phyloP scores from a whole-genome alignment of 37 sponge, comb jelly and placozoan genomes.

The Cladorhizidae sp. region DNA sequence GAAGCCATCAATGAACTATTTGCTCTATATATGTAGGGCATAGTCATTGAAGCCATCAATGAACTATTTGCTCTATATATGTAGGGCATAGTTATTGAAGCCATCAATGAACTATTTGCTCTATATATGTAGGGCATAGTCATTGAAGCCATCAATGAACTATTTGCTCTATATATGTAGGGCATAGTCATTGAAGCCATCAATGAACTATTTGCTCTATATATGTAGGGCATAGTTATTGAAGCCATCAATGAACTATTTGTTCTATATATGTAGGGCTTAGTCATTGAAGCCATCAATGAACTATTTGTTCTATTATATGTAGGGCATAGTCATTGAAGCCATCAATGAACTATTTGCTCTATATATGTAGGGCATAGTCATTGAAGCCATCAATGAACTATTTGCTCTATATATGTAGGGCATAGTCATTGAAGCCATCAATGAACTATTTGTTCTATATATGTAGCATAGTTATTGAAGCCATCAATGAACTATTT shows the following conservation, averaged over 20 bases:
- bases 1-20: conserved; percentile 77
- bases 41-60: conserved; percentile 66
- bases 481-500: conserved; percentile 72
- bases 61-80: conserved; percentile 78
- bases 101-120: conserved; percentile 77
- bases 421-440: conserved; percentile 49
- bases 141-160: conserved; percentile 77
- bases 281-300: conserved; percentile 66
- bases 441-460: conserved; percentile 79
- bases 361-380: neutral
- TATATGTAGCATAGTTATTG: conserved; percentile 29
- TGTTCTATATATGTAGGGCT: conserved; percentile 6
- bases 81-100: conserved; percentile 39
- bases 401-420: conserved; percentile 55
- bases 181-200: conserved; percentile 58
- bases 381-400: conserved; percentile 77
- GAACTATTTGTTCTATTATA: conserved; percentile 81
- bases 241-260: conserved; percentile 77
- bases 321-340: conserved; percentile 39
- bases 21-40: conserved; percentile 8
- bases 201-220: conserved; percentile 75
- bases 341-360: conserved; percentile 75
- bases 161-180: conserved; percentile 52
- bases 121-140: neutral
- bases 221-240: conserved; percentile 21